A percentile compares a stretch with the other conserved stretches of the same genome.
Conservation (phyloP, 2,113 vertebrate species). For the Poecile atricapillus region DNA sequence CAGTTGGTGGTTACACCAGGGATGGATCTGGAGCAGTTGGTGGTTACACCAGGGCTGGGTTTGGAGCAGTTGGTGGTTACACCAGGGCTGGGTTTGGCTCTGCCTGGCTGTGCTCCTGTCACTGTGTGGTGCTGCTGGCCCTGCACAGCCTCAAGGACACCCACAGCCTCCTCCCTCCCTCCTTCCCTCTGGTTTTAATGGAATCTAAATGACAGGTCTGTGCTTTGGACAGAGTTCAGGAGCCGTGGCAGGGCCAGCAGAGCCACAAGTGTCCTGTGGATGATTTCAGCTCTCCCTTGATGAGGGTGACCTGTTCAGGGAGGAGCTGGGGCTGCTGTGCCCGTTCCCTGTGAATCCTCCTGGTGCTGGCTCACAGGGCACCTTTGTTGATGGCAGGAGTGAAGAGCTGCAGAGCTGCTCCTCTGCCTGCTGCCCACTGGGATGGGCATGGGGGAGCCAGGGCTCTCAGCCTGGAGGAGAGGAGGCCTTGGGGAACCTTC, state of each 20-base stretch:
- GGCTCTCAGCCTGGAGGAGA: not conserved
- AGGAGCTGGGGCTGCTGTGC: not conserved
- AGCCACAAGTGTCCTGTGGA: not conserved
- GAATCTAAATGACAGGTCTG: conserved; percentile 1
- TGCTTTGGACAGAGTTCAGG: conserved; percentile 7
- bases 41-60: no score
- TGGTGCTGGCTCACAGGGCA: not conserved
- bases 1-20: no score
- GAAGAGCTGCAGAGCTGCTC: not conserved
- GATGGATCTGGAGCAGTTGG: no score
- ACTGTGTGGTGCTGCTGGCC: not conserved
- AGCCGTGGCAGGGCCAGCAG: not conserved
- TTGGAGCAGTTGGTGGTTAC: no score
- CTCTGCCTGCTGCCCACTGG: not conserved
- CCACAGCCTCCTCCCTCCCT: not conserved
- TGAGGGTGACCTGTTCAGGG: not conserved
- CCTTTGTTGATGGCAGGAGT: not conserved
- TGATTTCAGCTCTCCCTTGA: not conserved
- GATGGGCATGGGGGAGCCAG: not conserved
- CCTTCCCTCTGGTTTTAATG: not conserved
- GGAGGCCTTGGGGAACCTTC: not conserved
- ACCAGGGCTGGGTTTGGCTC: not conserved
- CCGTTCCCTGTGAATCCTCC: not conserved
- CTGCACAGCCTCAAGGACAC: conserved; percentile 9
- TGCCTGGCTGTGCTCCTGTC: conserved; percentile 15